Evolutionary conservation across 2,888 invertebrate species (phyloP).

Genomic region (Eulithis testata): DNA sequence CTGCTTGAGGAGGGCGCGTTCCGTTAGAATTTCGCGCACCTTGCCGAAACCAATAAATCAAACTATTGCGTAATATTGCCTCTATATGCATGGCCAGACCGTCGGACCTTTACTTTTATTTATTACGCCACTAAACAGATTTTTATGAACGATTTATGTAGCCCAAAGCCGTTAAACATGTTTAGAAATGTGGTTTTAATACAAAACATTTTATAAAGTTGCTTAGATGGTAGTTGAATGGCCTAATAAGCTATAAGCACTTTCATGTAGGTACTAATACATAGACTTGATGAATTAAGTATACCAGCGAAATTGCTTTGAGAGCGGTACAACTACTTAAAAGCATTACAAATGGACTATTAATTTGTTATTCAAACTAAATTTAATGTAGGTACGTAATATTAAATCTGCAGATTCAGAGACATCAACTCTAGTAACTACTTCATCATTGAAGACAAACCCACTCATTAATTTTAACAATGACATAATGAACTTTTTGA

Average conservation of each 20-base stretch:
- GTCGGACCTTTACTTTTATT: slow-evolving; percentile 71
- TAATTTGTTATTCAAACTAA: neutral
- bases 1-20: slow-evolving; percentile 60
- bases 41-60: slow-evolving; percentile 82
- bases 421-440: too few relatives aligned
- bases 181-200: slow-evolving; percentile 51
- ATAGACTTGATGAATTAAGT: neutral
- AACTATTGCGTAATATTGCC: slow-evolving; percentile 79
- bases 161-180: slow-evolving; percentile 48
- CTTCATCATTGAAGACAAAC: too few relatives aligned
- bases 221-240: slow-evolving; percentile 42
- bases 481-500: too few relatives aligned
- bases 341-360: neutral
- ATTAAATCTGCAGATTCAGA: too few relatives aligned
- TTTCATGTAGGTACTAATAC: neutral
- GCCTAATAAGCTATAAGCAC: slow-evolving; percentile 20
- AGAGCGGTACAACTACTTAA: neutral
- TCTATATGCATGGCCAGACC: slow-evolving; percentile 76
- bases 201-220: slow-evolving; percentile 43
- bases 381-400: too few relatives aligned
- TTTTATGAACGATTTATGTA: slow-evolving; percentile 71
- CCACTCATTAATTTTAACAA: too few relatives aligned
- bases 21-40: slow-evolving; percentile 78
- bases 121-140: slow-evolving; percentile 76
- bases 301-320: neutral